Evolutionary conservation across 2,888 invertebrate species (phyloP), one percentile per base, ranked within the genome.

Genomic region (Ophioninae sp.): DNA sequence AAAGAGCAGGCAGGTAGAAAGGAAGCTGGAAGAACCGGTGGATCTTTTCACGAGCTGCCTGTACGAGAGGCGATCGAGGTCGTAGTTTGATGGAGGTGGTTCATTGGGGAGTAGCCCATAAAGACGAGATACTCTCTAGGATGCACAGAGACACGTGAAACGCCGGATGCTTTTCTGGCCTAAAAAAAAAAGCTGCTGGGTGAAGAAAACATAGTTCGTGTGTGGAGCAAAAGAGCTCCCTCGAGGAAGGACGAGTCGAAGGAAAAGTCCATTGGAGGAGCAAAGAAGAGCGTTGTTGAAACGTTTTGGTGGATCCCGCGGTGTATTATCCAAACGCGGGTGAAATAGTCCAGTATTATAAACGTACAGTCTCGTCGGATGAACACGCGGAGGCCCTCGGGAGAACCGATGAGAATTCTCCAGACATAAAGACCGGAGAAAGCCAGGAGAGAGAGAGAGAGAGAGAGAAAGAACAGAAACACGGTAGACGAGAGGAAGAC

Each of bases 101-200:
- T 67, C 59, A 79, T 72, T 56, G 74, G 64, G 59, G 61, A 77
- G 61, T 39, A 63, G 58, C 58, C 73, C 76, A 80, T 83, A 83
- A 83, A 83, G 77, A 83, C 72, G 68, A 79, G 73, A 83, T 77
- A 79, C 73, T 73, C 77, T 69, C 69, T 68, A 80, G 83, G 73
- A 63, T 56, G 44, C 72, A 76, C 72, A 68, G 23, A 68, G 69
- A 74, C 75, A 23, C 63, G 6, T 6, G 22, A 65, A 56, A 74
- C 20, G 13, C 41, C 65, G 30, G 30, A 30, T 30, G 30, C 2
- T 30, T 30, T 63, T 71, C 37, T 74, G 63, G 79, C 76, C 75
- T 78, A 77, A 82, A 75, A 83, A 81, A 78, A 85, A 80, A 83
- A 83, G 77, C 1, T 3, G 30, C 3, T 83, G 83, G 81, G 80